These are phyloP conservation scores for Pseudobourletiella spinata DNA, from an alignment of 1,140 invertebrate genomes.

Conservation along the genomic window DNA sequence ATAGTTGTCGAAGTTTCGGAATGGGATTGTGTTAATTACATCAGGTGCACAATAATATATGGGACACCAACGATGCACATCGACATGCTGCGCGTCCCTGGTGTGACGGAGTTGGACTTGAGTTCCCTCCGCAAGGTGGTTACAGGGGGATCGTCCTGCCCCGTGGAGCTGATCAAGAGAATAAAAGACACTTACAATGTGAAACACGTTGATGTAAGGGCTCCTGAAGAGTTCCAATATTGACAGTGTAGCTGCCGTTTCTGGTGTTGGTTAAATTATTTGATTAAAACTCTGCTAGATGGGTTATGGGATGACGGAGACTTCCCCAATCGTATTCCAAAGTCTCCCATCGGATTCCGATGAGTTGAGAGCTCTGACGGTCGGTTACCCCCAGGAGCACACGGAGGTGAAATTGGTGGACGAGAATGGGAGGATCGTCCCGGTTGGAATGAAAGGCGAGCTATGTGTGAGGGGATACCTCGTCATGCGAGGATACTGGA, in stretches of 20 bases:
- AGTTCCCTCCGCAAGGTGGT: constrained; percentile 37
- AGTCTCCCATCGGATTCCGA: constrained; percentile 17
- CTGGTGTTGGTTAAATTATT: too few relatives aligned
- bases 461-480: constrained; percentile 49
- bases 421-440: constrained; percentile 58
- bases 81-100: constrained; percentile 50
- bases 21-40: too few relatives aligned
- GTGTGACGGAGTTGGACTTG: constrained; percentile 41
- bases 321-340: constrained; percentile 20
- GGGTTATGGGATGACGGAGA: constrained; percentile 26
- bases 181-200: constrained; percentile 25
- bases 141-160: constrained; percentile 26
- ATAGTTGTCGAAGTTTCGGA: too few relatives aligned
- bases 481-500: constrained; percentile 53
- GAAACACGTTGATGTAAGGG: constrained; percentile 47
- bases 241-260: too few relatives aligned
- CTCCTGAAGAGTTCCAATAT: too few relatives aligned
- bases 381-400: constrained; percentile 25
- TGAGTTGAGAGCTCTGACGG: constrained; percentile 9
- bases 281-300: too few relatives aligned
- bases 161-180: constrained; percentile 17
- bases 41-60: too few relatives aligned
- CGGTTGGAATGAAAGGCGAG: constrained; percentile 45
- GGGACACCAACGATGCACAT: too few relatives aligned
- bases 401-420: constrained; percentile 12